These are phyloP conservation scores for Thysanoteuthis rhombus DNA, from an alignment of 2,888 invertebrate species.

Conservation along the genomic window DNA sequence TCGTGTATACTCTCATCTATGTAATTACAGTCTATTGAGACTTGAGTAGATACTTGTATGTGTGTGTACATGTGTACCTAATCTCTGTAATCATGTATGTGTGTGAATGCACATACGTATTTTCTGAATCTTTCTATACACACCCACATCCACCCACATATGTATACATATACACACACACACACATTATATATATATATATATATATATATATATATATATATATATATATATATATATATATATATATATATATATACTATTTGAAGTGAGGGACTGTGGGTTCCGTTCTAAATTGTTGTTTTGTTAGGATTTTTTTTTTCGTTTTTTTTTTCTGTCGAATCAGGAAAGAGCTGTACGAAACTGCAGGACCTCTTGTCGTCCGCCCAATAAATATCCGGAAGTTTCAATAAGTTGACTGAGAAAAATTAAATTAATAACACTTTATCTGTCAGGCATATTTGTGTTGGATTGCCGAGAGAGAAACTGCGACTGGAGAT, in stretches of 20 bases:
- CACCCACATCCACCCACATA: not conserved
- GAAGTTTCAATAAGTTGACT: slow-evolving; percentile 12
- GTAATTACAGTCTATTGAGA: too few species aligned
- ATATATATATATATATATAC: not conserved
- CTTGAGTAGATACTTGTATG: not conserved
- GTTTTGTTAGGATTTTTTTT: too few species aligned
- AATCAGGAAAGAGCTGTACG: not conserved
- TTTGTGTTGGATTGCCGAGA: not conserved
- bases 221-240: slow-evolving; percentile 12
- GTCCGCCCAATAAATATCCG: not conserved
- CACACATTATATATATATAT: not conserved
- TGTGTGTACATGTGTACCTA: not conserved
- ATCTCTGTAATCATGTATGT: not conserved
- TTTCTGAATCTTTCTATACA: too few species aligned
- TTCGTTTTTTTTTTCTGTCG: not conserved
- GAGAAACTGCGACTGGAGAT: not conserved
- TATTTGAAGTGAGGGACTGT: not conserved
- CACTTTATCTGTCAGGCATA: slow-evolving; percentile 12
- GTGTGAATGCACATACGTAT: too few species aligned
- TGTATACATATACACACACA: not conserved
- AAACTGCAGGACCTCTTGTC: slow-evolving; percentile 12
- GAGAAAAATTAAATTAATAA: slow-evolving; percentile 12
- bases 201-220: not conserved
- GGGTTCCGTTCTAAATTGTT: not conserved
- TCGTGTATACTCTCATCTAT: too few species aligned